Percentiles rank a stretch among this genome's conserved stretches.
phyloP scores from a whole-genome alignment of 2,797 vertebrate species.

The Apogon talboti region DNA sequence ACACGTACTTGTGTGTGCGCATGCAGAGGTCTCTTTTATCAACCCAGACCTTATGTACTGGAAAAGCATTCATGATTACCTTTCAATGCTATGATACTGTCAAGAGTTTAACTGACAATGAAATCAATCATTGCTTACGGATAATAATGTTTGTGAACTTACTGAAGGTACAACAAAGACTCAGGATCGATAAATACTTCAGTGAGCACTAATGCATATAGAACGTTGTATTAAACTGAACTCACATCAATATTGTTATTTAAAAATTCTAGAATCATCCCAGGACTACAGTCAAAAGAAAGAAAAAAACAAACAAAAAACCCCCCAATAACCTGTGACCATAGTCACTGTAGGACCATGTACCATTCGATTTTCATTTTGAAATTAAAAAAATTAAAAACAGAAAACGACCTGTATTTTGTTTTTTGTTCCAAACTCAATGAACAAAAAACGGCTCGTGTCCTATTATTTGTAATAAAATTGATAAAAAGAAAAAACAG shows the following conservation, averaged over 20 bases:
- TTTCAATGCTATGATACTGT: slow-evolving; percentile 11
- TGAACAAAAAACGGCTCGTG: no score
- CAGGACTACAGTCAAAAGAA: neutral
- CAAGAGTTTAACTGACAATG: slow-evolving; percentile 25
- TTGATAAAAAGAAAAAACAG: no score
- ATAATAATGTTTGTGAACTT: slow-evolving; percentile 12
- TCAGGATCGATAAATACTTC: slow-evolving; percentile 12
- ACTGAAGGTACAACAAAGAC: slow-evolving; percentile 12
- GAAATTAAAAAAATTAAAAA: no score
- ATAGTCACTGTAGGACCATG: no score
- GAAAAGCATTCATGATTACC: slow-evolving; percentile 19
- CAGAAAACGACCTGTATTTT: no score
- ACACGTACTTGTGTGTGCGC: neutral
- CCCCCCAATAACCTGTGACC: neutral
- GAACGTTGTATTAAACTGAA: slow-evolving; percentile 9
- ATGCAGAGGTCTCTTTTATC: slow-evolving; percentile 10
- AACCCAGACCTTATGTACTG: slow-evolving; percentile 2
- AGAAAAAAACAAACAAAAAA: slow-evolving; percentile 7
- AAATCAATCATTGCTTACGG: slow-evolving; percentile 14
- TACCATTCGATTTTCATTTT: no score
- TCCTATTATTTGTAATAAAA: no score
- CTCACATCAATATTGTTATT: neutral
- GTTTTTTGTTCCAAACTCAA: no score
- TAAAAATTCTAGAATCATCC: neutral
- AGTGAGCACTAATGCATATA: slow-evolving; percentile 3